Base-by-base conservation (phyloP, 1,140 invertebrate species). In the Anastrepha obliqua region DNA sequence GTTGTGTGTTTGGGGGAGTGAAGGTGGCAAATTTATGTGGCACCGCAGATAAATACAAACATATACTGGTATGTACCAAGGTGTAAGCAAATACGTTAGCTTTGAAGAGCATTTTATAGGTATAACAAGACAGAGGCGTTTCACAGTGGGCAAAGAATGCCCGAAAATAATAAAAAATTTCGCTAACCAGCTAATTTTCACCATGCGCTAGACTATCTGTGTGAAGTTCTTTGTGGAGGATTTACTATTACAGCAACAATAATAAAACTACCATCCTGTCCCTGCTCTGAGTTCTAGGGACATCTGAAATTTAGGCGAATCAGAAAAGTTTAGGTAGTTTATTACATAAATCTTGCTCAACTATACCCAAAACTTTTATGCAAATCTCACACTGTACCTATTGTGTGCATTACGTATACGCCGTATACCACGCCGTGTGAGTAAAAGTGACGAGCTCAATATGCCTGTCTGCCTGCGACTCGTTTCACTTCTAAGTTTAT, bases 11-110 rank as follows among this genome's bases (percentile, higher is more conserved):
- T 58, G 9, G 2, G 47, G 20, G 3, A 20, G n/a, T 20, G 74
- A 11, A 81, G 47, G 47, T 81, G 51, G 51, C 47, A 55, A 55
- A 81, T 81, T 81, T 81, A 81, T 81, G n/a, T 81, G 44, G 13
- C 15, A 74, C 15, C 4, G 44, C 70, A 51, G 0, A 44, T 44
- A 47, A 47, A 47, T 51, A n/a, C 51, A 3, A 55, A 55, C 51
- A 55, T 55, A 11, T 11, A 55, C 51, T 62, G 29, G 29, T 29
- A 29, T 29, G 60, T n/a, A 1, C n/a, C n/a, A 62, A 15, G 13
- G 60, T 62, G 60, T 62, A 15, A 15, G 60, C 15, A 62, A 5
- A 15, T n/a, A 62, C 3, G 9, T 13, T 5, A 15, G n/a, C n/a
- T 81, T 17, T 2, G n/a, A 3, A 55, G 17, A 20, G 42, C 44